These are phyloP conservation scores for Hypercompe scribonia DNA, from an alignment of 2,888 invertebrate species.

Conservation along the genomic window DNA sequence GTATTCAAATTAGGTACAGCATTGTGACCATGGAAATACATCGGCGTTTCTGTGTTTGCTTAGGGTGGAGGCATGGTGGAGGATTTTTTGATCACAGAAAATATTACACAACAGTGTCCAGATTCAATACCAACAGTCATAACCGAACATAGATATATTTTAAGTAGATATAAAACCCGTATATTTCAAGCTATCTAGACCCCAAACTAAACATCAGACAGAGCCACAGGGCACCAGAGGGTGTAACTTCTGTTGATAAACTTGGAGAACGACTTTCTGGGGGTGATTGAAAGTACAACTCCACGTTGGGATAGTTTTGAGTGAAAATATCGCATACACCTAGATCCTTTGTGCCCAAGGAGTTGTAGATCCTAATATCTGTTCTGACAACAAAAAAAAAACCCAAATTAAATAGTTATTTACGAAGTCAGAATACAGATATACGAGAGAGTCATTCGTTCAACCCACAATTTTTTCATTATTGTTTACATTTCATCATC, in stretches of 20 bases:
- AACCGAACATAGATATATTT: not conserved
- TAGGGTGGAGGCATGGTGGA: slow-evolving; percentile 50
- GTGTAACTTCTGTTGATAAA: too few relatives aligned
- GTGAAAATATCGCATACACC: not conserved
- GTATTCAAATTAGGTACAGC: slow-evolving; percentile 83
- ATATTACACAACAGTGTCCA: not conserved
- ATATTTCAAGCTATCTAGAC: not conserved
- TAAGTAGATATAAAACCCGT: not conserved
- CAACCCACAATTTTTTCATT: too few relatives aligned
- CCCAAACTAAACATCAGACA: too few relatives aligned
- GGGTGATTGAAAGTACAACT: too few relatives aligned
- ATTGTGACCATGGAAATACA: slow-evolving; percentile 81
- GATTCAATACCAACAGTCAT: not conserved
- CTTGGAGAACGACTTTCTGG: too few relatives aligned
- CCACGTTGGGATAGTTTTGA: not conserved
- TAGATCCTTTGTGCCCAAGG: too few relatives aligned
- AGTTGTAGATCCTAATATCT: too few relatives aligned
- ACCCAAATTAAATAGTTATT: too few relatives aligned
- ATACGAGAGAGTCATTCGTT: too few relatives aligned
- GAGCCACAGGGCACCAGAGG: too few relatives aligned
- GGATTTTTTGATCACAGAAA: not conserved
- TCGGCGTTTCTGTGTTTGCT: slow-evolving; percentile 60
- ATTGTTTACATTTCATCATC: not conserved
- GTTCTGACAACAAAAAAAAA: too few relatives aligned
- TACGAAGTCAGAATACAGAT: too few relatives aligned